A percentile compares a stretch with the other conserved stretches of the same genome.
These are phyloP conservation scores for Drosophila putrida DNA, from an alignment of 2,888 invertebrate species.

Conservation along the genomic window DNA sequence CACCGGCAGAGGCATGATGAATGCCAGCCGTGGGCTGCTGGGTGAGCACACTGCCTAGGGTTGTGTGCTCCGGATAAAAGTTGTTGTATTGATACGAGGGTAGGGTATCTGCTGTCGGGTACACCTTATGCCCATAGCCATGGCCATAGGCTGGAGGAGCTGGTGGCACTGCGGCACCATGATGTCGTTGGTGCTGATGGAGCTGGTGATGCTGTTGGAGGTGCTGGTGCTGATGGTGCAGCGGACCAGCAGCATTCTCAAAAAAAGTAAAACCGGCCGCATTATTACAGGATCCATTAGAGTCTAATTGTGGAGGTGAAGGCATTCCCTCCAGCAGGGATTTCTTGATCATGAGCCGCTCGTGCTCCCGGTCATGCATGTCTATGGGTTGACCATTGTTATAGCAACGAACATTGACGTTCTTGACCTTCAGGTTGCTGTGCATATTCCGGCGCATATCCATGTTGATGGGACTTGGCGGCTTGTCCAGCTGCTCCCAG, in stretches of 20 bases:
- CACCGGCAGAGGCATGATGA: constrained; percentile 81
- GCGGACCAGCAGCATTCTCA: constrained; percentile 82
- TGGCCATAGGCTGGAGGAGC: constrained; percentile 41
- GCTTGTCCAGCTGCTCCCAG: constrained; percentile 85
- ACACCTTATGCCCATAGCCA: constrained; percentile 83
- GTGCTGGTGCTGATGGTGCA: constrained; percentile 51
- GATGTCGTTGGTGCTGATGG: constrained; percentile 17
- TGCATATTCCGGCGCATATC: constrained; percentile 85
- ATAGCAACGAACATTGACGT: constrained; percentile 84
- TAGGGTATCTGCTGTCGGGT: constrained; percentile 82
- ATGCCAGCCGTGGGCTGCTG: constrained; percentile 80
- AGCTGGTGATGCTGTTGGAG: constrained; percentile 13
- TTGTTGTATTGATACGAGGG: constrained; percentile 85
- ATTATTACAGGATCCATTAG: constrained; percentile 58
- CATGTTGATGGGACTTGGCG: constrained; percentile 84
- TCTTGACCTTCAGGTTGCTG: constrained; percentile 84
- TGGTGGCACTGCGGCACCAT: constrained; percentile 19
- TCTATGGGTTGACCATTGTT: constrained; percentile 84
- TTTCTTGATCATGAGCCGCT: constrained; percentile 85
- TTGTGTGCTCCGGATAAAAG: constrained; percentile 83
- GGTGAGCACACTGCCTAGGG: constrained; percentile 74
- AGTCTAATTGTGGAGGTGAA: constrained; percentile 83
- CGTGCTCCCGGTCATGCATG: constrained; percentile 84
- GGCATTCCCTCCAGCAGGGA: constrained; percentile 85
- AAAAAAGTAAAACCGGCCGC: constrained; percentile 82